Evolutionary conservation across 2,797 vertebrate genomes (phyloP), one percentile per base, ranked within the genome.

Genomic region (Urophycis tenuis): DNA sequence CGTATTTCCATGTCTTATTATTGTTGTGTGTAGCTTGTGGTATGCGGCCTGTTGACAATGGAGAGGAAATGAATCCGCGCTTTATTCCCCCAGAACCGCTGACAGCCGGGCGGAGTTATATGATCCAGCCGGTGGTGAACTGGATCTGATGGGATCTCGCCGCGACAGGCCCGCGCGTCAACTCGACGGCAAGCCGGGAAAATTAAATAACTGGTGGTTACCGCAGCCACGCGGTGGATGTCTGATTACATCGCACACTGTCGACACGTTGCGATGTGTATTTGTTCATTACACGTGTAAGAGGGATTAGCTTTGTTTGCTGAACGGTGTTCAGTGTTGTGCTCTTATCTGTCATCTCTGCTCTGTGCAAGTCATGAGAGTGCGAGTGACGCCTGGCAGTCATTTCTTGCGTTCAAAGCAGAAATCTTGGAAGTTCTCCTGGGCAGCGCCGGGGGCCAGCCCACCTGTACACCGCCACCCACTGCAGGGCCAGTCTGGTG

Each of bases 1-100:
- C 81, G 75, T 82, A 79, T 82, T 76, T 82, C 79, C 67, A 75
- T 80, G 78, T 82, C 85, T 86, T 88, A 86, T 87, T 88, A 85
- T 81, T 29, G 29, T 31, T 30, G 78, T 53, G 79, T 80, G 85
- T 79, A 78, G 80, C 14, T 1, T 74, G 74, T 41, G 31, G 75
- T 29, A 11, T 49, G 36, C 73, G 73, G n/a, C 5, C 19, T 53
- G 82, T 64, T 36, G 71, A 76, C 81, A 79, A 75, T 31, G 75
- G 72, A 74, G n/a, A 33, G 76, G 29, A 81, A 86, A 87, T 75
- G 19, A 85, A 80, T 78, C 29, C 74, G 77, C 75, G 78, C 15
- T 73, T 86, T 87, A 82, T 74, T 80, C 75, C 70, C 70, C 73
- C 60, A 75, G 80, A 74, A 81, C 75, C 29, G 17, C 73, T 60